Evolutionary conservation across 2,113 vertebrate genomes (phyloP), one percentile per base, ranked within the genome.

Genomic region (Nansenia antarctica): DNA sequence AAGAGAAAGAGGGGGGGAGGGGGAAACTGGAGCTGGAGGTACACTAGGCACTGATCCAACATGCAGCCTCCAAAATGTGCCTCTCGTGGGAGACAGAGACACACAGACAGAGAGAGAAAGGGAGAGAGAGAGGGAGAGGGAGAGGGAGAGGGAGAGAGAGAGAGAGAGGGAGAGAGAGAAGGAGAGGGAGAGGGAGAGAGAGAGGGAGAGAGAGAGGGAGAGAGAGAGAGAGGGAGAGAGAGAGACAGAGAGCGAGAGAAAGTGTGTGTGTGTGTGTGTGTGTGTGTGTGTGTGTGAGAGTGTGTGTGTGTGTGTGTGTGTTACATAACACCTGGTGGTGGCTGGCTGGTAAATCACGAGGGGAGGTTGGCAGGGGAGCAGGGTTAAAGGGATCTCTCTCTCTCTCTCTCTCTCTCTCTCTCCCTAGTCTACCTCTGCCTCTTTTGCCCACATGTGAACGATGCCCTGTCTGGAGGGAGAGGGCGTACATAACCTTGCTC

Each of bases 321-420:
- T 74, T 79, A 78, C 39, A 66, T 70, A 81, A 72, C 72, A 79
- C 68, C 63, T 78, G 45, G 62, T 67, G 69, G 62, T 59, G 37
- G 63, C 42, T 70, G 65, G 72, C 77, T 30, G 67, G 65, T 53
- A 62, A 72, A 54, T 64, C 76, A 76, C 37, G 65, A 67, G 73
- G 62, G 66, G 73, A 64, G 30, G 52, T 58, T 68, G 22, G 37
- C 39, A 69, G 61, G 34, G 60, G 65, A 60, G 52, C 42, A 30
- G 52, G 42, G 64, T 59, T 55, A 59, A 52, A 77, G 37, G 15
- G 31, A 65, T 70, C 31, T 61, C 62, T 70, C 31, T 24, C 22
- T 29, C 18, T 9, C 15, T 70, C 12, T 65, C 53, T 76, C 62
- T 18, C 58, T 47, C 6, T 26, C 29, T 73, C 29, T n/a, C 15